Conservation (phyloP, 1,140 invertebrate species). For the Eupeodes corollae region DNA sequence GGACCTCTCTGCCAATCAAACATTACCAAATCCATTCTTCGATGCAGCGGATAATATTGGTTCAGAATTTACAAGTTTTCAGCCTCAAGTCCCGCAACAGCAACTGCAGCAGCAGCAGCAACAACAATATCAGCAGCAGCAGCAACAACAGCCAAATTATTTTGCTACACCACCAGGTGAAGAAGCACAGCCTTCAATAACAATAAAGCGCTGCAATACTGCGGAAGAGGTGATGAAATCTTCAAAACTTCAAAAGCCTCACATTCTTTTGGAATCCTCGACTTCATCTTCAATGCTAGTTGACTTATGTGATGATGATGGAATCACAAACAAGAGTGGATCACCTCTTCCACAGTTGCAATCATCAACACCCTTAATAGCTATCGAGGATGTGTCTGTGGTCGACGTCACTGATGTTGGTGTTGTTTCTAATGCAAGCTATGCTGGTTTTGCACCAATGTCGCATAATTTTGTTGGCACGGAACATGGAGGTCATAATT, state of each 20-base stretch:
- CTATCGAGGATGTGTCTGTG: too few species aligned
- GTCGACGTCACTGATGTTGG: neutral
- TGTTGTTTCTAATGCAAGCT: neutral
- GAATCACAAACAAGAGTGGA: too few species aligned
- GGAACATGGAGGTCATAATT: too few species aligned
- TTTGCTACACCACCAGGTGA: slow-evolving; percentile 8
- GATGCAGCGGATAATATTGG: slow-evolving; percentile 15
- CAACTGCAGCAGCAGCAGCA: slow-evolving; percentile 1
- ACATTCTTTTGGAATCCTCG: slow-evolving; percentile 2
- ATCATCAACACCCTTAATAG: too few species aligned
- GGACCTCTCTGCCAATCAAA: slow-evolving; percentile 4
- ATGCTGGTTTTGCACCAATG: neutral
- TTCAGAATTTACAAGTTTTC: neutral
- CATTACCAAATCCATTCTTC: slow-evolving; percentile 34
- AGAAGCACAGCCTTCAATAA: neutral
- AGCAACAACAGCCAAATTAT: neutral
- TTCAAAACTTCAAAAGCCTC: neutral
- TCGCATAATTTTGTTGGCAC: too few species aligned
- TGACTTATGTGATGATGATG: too few species aligned
- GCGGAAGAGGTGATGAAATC: neutral
- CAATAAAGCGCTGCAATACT: neutral
- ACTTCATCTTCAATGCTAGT: too few species aligned
- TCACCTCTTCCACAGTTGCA: too few species aligned
- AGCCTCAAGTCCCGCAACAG: neutral
- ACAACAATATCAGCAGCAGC: neutral